Conservation (phyloP, 2,113 vertebrate genomes). For the Seriola aureovittata region DNA sequence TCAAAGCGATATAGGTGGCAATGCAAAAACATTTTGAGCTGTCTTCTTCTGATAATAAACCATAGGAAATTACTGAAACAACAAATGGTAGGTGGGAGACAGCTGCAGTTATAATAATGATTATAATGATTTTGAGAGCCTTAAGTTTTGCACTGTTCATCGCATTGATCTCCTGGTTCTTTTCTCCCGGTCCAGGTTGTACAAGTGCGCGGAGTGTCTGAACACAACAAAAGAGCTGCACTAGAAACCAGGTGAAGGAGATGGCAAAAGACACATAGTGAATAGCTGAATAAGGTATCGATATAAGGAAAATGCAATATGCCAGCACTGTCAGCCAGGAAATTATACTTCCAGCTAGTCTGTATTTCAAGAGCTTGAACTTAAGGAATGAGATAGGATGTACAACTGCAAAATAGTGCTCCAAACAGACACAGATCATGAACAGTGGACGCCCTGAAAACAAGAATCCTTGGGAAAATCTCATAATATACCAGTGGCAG, state of each 20-base stretch:
- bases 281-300: neutral
- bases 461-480: neutral
- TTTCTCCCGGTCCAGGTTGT: neutral
- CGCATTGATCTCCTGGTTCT: neutral
- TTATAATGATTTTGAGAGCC: neutral
- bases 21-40: neutral
- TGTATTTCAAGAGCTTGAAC: conserved; percentile 26
- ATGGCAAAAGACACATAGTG: neutral
- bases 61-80: neutral
- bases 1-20: neutral
- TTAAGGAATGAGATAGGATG: conserved; percentile 21
- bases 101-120: neutral
- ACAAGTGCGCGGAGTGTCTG: neutral
- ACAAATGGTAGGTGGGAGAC: neutral
- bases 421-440: conserved; percentile 1
- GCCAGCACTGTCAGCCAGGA: conserved; percentile 9
- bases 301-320: neutral
- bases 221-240: conserved; percentile 9
- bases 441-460: neutral
- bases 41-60: neutral
- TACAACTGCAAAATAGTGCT: conserved; percentile 9
- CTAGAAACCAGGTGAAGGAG: neutral
- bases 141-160: neutral
- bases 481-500: neutral
- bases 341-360: neutral